Conservation (phyloP, 1,140 invertebrate species). For the Temnothorax nylanderi region DNA sequence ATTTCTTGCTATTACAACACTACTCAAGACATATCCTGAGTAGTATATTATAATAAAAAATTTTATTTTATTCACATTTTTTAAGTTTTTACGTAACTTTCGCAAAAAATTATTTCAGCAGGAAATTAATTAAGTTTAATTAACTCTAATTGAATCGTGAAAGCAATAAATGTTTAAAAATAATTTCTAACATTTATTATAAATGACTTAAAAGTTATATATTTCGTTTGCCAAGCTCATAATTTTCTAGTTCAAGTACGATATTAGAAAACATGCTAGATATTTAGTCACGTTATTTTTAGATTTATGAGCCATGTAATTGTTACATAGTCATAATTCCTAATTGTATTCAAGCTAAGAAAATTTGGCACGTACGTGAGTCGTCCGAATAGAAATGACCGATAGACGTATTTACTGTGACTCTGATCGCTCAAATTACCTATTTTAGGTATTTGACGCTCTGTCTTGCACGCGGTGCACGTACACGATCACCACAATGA, state of each 20-base stretch:
- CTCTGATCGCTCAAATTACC: neutral
- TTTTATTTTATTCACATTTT: neutral
- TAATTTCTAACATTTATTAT: neutral
- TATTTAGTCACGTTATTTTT: neutral
- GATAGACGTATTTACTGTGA: neutral
- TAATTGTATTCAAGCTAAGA: neutral
- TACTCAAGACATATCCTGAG: neutral
- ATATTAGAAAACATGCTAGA: neutral
- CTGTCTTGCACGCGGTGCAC: neutral
- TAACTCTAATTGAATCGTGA: neutral
- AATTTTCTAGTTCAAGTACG: neutral
- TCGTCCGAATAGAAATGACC: neutral
- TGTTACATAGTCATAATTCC: neutral
- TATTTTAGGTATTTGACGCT: neutral
- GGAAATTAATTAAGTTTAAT: neutral
- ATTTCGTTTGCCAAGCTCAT: neutral
- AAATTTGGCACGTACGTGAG: neutral
- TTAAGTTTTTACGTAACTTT: neutral
- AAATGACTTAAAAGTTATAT: neutral
- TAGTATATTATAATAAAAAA: neutral
- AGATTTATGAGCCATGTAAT: neutral
- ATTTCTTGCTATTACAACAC: neutral
- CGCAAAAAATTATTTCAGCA: neutral
- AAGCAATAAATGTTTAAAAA: neutral
- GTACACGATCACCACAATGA: neutral